Percentiles rank a stretch among this genome's conserved stretches.
phyloP scores from a whole-genome alignment of 2,797 vertebrate species.

The Aulostomus chinensis region DNA sequence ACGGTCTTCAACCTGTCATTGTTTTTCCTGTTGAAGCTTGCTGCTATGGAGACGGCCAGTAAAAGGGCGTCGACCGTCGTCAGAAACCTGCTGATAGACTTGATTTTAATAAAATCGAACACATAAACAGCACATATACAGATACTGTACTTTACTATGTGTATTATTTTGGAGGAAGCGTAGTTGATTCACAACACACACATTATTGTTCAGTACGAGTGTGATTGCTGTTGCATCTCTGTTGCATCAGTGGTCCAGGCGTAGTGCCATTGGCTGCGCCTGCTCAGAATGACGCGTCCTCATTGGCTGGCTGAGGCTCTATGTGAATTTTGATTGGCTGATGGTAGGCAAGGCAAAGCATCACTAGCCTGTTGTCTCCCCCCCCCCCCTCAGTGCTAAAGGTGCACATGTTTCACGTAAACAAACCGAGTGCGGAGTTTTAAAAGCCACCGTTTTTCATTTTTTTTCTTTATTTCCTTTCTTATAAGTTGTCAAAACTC shows the following conservation, averaged over 20 bases:
- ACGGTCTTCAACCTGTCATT: no score
- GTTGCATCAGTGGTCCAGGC: constrained; percentile 83
- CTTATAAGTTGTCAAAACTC: neutral
- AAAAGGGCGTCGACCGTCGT: no score
- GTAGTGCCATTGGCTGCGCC: constrained; percentile 68
- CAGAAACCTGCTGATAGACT: no score
- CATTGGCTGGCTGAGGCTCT: constrained; percentile 67
- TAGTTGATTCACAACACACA: constrained; percentile 71
- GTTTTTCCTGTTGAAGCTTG: neutral
- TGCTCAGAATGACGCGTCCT: constrained; percentile 17
- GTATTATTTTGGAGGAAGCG: constrained; percentile 56
- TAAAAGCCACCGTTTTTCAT: no score
- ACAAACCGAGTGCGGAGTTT: constrained; percentile 74
- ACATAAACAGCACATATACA: neutral
- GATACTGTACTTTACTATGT: neutral
- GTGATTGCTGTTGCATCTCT: constrained; percentile 76
- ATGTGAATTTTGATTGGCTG: constrained; percentile 72
- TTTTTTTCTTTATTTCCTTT: no score
- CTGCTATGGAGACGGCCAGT: constrained; percentile 16
- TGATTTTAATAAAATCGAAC: no score
- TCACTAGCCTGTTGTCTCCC: constrained; percentile 45
- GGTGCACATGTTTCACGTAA: constrained; percentile 83
- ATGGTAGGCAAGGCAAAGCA: constrained; percentile 59
- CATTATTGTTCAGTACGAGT: constrained; percentile 69
- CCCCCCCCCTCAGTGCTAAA: constrained; percentile 50